These are phyloP conservation scores for Macropus fuliginosus DNA, from an alignment of 2,797 vertebrate genomes.

Conservation along the genomic window DNA sequence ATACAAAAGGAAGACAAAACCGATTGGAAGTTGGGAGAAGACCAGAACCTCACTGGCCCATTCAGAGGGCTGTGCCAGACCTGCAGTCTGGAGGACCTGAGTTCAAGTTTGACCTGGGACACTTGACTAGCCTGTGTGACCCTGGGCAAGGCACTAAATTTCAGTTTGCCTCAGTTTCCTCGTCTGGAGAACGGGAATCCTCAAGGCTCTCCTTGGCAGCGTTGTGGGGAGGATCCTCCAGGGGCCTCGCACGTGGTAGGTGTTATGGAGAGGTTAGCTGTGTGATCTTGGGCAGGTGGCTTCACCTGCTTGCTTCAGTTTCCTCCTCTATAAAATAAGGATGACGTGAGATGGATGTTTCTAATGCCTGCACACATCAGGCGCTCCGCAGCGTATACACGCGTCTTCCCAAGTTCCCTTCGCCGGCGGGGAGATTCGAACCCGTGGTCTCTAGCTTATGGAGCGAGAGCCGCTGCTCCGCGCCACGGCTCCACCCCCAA, in stretches of 20 bases:
- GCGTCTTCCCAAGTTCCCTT: fast-evolving
- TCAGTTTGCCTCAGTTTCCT: not conserved
- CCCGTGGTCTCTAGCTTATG: fast-evolving
- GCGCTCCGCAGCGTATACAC: no score
- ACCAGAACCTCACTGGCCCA: not conserved
- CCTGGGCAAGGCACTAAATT: not conserved
- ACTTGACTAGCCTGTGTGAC: not conserved
- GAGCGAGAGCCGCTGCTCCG: fast-evolving
- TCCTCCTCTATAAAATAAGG: not conserved
- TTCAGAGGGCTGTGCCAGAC: not conserved
- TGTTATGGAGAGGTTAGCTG: no score
- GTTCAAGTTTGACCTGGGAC: not conserved
- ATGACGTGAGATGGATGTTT: no score
- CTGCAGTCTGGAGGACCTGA: not conserved
- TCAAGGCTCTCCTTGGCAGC: not conserved
- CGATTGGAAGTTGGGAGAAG: not conserved
- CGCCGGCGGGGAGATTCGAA: fast-evolving
- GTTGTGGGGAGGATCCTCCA: no score
- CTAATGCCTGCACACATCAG: not conserved
- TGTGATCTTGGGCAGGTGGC: not conserved
- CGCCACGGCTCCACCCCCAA: fast-evolving
- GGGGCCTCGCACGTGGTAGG: no score
- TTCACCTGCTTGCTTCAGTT: not conserved
- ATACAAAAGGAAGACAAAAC: not conserved
- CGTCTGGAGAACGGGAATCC: not conserved